Conservation (phyloP, 2,113 vertebrate species). For the Phyllopteryx taeniolatus region DNA sequence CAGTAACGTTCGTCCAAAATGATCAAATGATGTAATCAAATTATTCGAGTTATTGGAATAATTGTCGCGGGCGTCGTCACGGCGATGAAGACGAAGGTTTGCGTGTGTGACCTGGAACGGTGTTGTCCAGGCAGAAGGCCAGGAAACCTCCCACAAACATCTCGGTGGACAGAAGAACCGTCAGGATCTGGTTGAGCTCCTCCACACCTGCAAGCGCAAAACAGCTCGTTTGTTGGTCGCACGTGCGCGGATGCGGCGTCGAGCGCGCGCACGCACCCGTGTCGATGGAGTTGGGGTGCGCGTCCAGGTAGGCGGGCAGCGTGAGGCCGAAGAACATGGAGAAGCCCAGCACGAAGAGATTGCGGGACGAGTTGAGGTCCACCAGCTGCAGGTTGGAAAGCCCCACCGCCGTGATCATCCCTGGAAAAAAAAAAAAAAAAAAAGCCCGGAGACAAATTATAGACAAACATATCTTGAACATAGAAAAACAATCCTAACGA, state of each 20-base stretch:
- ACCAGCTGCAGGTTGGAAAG: constrained; percentile 95
- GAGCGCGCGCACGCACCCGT: constrained; percentile 76
- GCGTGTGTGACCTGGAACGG: constrained; percentile 82
- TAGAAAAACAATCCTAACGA: too few species aligned
- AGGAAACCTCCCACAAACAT: constrained; percentile 96
- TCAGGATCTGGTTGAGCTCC: constrained; percentile 93
- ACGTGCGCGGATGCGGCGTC: neutral
- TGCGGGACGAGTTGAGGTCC: constrained; percentile 95
- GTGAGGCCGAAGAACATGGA: constrained; percentile 93
- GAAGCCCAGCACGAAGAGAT: constrained; percentile 94
- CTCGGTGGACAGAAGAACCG: constrained; percentile 90
- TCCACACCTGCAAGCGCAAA: constrained; percentile 72
- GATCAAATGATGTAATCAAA: too few species aligned
- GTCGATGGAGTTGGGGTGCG: constrained; percentile 78
- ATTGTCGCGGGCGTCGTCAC: too few species aligned
- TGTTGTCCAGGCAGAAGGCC: constrained; percentile 92
- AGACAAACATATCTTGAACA: too few species aligned
- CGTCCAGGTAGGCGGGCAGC: constrained; percentile 85
- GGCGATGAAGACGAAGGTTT: neutral
- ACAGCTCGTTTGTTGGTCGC: neutral
- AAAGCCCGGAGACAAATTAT: too few species aligned
- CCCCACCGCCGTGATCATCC: constrained; percentile 96
- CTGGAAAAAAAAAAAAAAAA: constrained; percentile 68
- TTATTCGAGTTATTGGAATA: too few species aligned
- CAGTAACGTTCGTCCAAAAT: too few species aligned